Conservation (phyloP, 2,797 vertebrate genomes). For the Gambelia wislizenii region DNA sequence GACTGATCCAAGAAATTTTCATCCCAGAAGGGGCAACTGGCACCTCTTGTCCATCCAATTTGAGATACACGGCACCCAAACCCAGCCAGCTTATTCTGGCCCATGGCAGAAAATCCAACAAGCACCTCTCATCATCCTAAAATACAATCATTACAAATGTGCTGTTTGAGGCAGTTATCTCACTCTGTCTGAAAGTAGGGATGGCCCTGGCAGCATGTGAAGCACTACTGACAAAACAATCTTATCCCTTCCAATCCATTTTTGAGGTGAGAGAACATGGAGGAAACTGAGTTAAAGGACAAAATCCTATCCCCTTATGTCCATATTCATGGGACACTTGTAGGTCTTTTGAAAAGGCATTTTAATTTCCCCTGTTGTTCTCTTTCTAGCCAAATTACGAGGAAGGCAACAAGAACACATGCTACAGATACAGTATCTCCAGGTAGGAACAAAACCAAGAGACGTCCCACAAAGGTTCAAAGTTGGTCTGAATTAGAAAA, state of each 20-base stretch:
- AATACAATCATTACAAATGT: not conserved
- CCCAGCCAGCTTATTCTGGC: not conserved
- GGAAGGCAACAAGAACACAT: conserved; percentile 8
- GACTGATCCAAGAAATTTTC: not conserved
- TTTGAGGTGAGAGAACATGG: not conserved
- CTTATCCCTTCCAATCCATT: not conserved
- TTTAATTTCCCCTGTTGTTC: not conserved
- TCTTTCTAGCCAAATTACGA: conserved; percentile 55
- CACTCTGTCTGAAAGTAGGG: not conserved
- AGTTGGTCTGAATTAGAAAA: conserved; percentile 6
- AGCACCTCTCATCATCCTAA: not conserved
- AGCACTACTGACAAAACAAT: not conserved
- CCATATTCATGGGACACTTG: not conserved
- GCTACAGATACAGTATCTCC: not conserved
- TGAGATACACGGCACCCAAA: not conserved
- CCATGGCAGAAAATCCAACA: not conserved
- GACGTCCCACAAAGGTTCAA: fast-evolving
- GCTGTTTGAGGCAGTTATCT: not conserved
- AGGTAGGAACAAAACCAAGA: not conserved
- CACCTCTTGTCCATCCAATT: not conserved
- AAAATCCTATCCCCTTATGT: not conserved
- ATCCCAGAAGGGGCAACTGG: not conserved
- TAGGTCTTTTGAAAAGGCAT: not conserved
- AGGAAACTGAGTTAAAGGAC: not conserved
- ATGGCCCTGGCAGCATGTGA: not conserved